Evolutionary conservation across 2,797 vertebrate species (phyloP).

Genomic region (Darevskia mixta): DNA sequence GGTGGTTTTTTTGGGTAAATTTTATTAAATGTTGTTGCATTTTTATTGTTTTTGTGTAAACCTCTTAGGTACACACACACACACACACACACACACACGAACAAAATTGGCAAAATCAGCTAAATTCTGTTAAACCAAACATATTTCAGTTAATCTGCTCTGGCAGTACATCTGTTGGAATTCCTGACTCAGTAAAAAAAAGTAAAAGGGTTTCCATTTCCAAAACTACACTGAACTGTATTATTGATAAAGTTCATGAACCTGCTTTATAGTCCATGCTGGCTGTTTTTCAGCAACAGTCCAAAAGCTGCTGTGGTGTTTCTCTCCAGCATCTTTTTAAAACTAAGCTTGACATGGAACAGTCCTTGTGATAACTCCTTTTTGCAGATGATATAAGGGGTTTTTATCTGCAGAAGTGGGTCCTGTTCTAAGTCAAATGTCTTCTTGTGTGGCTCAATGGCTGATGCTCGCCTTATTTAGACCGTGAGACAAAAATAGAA

Average conservation of each 20-base stretch:
- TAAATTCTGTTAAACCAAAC: slow-evolving; percentile 59
- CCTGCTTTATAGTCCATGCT: slow-evolving; percentile 56
- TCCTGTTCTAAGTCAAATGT: slow-evolving; percentile 55
- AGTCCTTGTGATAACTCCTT: slow-evolving; percentile 60
- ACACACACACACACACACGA: no score
- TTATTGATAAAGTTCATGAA: slow-evolving; percentile 69
- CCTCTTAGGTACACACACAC: no score
- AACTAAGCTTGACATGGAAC: slow-evolving; percentile 65
- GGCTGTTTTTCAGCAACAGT: slow-evolving; percentile 64
- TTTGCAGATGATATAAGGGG: slow-evolving; percentile 55
- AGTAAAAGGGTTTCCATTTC: slow-evolving; percentile 44
- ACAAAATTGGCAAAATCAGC: slow-evolving; percentile 54
- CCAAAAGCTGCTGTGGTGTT: slow-evolving; percentile 55
- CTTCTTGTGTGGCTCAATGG: slow-evolving; percentile 43
- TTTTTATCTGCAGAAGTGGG: slow-evolving; percentile 60
- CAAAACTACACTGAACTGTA: slow-evolving; percentile 52
- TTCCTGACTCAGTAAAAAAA: slow-evolving; percentile 65
- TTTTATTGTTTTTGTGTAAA: no score
- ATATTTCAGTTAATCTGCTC: slow-evolving; percentile 63
- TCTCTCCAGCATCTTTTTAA: slow-evolving; percentile 68
- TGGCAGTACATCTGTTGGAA: slow-evolving; percentile 69
- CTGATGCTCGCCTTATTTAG: slow-evolving; percentile 48
- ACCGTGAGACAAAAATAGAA: slow-evolving; percentile 53
- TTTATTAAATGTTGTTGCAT: no score
- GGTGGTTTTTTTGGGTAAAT: no score